These are phyloP conservation scores for Macrophya alboannulata DNA, from an alignment of 2,888 invertebrate species.

Conservation along the genomic window DNA sequence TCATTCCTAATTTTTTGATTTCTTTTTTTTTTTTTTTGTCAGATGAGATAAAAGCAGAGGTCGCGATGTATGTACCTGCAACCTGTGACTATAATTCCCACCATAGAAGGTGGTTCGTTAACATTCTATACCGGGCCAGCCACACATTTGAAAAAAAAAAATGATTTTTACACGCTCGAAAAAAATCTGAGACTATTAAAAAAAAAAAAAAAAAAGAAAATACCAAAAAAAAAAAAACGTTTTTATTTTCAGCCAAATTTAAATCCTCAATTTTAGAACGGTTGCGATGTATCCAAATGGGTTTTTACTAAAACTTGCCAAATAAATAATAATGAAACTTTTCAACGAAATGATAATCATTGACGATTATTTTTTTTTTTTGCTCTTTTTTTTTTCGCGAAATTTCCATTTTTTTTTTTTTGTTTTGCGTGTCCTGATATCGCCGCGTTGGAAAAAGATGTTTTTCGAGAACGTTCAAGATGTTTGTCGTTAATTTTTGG, in stretches of 20 bases:
- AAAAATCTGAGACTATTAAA: too few species aligned
- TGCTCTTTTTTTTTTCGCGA: background rate
- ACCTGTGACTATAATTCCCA: conserved; percentile 19
- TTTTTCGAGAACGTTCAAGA: background rate
- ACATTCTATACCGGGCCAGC: background rate
- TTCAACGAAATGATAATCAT: too few species aligned
- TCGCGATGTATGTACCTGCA: conserved; percentile 27
- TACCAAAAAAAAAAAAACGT: too few species aligned
- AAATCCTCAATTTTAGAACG: too few species aligned
- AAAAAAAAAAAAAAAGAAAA: too few species aligned
- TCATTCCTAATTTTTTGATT: background rate
- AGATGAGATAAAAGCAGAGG: conserved; percentile 5
- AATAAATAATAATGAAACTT: background rate
- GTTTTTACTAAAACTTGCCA: background rate
- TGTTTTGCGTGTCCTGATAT: background rate
- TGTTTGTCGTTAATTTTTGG: background rate
- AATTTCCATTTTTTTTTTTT: background rate
- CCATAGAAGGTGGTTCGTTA: background rate
- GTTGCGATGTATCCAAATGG: background rate
- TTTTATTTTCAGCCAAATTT: too few species aligned
- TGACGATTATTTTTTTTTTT: background rate
- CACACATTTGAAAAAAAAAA: background rate
- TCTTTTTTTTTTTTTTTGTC: background rate
- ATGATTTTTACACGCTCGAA: too few species aligned
- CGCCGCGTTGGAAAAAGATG: background rate